Conservation (phyloP, 2,113 vertebrate genomes). For the Campylorhamphus procurvoides region DNA sequence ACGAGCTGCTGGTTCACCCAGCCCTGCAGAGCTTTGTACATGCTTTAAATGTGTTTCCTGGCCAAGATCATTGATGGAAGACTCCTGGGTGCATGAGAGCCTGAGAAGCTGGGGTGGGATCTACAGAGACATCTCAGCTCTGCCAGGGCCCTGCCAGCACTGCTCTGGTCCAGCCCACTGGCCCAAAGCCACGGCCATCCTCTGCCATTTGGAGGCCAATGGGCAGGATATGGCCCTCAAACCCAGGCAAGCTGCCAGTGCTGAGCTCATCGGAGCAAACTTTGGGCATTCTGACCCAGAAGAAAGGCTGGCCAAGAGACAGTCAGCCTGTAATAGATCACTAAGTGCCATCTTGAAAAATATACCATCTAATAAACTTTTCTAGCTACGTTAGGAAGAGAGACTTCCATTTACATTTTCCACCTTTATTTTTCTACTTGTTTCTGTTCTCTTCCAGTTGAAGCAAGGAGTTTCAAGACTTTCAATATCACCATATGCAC, state of each 20-base stretch:
- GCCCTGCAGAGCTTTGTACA: neutral
- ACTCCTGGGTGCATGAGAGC: neutral
- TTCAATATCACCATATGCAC: neutral
- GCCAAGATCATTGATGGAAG: neutral
- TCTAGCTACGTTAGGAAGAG: neutral
- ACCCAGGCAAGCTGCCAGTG: neutral
- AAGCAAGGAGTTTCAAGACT: neutral
- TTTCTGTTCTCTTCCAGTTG: neutral
- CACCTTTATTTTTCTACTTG: neutral
- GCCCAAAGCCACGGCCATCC: neutral
- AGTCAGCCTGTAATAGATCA: neutral
- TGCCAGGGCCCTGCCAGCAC: neutral
- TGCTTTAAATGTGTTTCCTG: neutral
- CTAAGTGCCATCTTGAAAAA: constrained; percentile 51
- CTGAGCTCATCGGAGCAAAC: neutral
- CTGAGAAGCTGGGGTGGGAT: neutral
- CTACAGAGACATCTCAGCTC: neutral
- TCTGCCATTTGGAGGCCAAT: neutral
- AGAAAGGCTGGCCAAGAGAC: neutral
- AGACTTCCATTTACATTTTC: neutral
- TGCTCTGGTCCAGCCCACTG: neutral
- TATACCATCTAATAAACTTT: neutral
- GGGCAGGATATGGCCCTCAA: neutral
- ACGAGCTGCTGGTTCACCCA: neutral
- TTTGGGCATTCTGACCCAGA: neutral